Base-by-base conservation (phyloP, 2,113 vertebrate genomes). In the Menura novaehollandiae region DNA sequence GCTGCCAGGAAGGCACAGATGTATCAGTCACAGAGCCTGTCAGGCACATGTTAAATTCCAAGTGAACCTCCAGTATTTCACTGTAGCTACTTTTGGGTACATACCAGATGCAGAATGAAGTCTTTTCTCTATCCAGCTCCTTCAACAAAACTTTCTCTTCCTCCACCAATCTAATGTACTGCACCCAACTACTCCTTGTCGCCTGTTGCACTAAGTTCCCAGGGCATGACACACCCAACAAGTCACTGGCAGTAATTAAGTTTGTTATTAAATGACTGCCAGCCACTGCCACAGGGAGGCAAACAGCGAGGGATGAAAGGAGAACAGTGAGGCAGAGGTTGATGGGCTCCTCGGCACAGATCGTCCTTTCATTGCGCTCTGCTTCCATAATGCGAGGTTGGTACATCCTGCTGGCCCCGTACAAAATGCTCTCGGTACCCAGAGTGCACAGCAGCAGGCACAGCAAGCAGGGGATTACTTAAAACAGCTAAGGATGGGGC, bases 301-400 rank as follows among this genome's bases (percentile, higher is more conserved):
- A 85, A 74, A 79, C 0, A 26, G 72, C 89, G 60, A 55, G 21
- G 63, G 68, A 85, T 18, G 18, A 81, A 53, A 77, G n/a, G 20
- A 87, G 33, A 68, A 23, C 19, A 64, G 43, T 44, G 22, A 52
- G 46, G 52, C 76, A 78, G 91, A 68, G 20, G 55, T 12, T 55
- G 60, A 73, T 4, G 37, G 60, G 79, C 18, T 79, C 47, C 30
- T 79, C 7, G 0, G 30, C 12, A 3, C 41, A 46, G 56, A 56
- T 16, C 0, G 0, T 9, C 39, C 75, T 55, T 1, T 2, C 27
- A 5, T 3, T 43, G 69, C 1, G 0, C 46, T 80, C 56, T 35
- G 74, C 52, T 80, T 72, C 55, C 63, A 33, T 43, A 75, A 83
- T 13, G 17, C 28, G 47, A 86, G 53, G 52, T 85, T 75, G 7